phyloP scores from a whole-genome alignment of 1,140 invertebrate genomes.

The Bombus difficillimus region DNA sequence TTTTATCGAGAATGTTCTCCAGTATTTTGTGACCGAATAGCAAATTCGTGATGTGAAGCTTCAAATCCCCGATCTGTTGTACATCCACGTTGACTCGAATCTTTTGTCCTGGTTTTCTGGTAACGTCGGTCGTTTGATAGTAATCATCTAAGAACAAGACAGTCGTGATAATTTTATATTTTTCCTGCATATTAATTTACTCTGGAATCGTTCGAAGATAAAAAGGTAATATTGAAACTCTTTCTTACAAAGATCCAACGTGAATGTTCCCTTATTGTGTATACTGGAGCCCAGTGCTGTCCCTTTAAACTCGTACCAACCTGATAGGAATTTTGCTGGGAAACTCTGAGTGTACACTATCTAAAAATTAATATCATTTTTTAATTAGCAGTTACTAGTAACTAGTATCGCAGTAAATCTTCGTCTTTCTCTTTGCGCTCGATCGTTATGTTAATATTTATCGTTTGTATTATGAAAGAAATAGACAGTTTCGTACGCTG shows the following conservation, averaged over 20 bases:
- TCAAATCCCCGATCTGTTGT: constrained; percentile 88
- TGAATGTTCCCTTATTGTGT: constrained; percentile 87
- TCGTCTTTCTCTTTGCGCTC: too few relatives aligned
- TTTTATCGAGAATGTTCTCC: constrained; percentile 85
- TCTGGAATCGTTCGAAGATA: background rate
- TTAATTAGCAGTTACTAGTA: too few relatives aligned
- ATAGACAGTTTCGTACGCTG: too few relatives aligned
- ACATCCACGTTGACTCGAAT: constrained; percentile 88
- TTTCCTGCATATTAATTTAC: too few relatives aligned
- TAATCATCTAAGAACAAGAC: constrained; percentile 73
- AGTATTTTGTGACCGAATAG: constrained; percentile 86
- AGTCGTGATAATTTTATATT: background rate
- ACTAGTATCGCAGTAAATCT: too few relatives aligned
- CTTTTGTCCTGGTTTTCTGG: constrained; percentile 83
- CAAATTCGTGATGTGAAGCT: constrained; percentile 90
- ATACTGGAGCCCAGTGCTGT: constrained; percentile 85
- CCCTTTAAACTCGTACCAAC: constrained; percentile 87
- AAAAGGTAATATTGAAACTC: rapidly evolving
- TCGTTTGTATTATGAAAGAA: too few relatives aligned
- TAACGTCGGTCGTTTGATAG: constrained; percentile 89
- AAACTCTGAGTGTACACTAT: constrained; percentile 91
- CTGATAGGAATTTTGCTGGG: constrained; percentile 89
- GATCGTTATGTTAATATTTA: rapidly evolving
- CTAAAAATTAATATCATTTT: constrained; percentile 78
- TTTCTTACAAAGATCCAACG: constrained; percentile 87